These are phyloP conservation scores for Sander lucioperca DNA, from an alignment of 2,113 vertebrate species.

Conservation along the genomic window DNA sequence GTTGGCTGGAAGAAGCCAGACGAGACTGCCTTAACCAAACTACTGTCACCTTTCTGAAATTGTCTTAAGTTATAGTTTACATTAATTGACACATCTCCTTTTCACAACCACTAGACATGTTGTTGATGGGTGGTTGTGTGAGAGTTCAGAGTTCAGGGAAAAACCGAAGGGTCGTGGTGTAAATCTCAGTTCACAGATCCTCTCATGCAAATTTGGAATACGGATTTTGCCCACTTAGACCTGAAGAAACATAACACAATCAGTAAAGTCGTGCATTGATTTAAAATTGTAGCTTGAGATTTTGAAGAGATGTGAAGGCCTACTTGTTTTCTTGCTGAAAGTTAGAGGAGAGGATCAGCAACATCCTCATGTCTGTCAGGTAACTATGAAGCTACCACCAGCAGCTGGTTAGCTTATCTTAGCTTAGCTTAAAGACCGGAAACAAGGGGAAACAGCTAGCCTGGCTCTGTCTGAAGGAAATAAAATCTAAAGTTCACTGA, in stretches of 20 bases:
- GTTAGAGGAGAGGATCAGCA: neutral
- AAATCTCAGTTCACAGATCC: constrained; percentile 11
- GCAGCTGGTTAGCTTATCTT: neutral
- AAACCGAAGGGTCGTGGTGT: neutral
- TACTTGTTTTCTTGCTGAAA: neutral
- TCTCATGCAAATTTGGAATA: constrained; percentile 82
- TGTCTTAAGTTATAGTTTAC: constrained; percentile 18
- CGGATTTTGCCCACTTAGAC: constrained; percentile 79
- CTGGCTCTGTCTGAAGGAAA: neutral
- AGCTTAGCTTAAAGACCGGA: neutral
- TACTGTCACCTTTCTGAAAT: constrained; percentile 1
- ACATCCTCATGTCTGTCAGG: neutral
- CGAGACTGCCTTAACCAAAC: constrained; percentile 14
- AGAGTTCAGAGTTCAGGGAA: constrained; percentile 11
- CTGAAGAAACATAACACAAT: constrained; percentile 68
- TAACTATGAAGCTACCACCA: neutral
- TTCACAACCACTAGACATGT: neutral
- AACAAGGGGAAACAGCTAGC: constrained; percentile 2
- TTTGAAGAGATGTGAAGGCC: neutral
- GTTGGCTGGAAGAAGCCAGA: constrained; percentile 14
- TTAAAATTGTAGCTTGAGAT: neutral
- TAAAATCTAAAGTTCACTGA: neutral
- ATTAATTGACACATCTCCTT: neutral
- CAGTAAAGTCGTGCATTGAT: neutral
- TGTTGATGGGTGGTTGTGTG: constrained; percentile 3